These are phyloP conservation scores for Torymus texanus DNA, from an alignment of 2,888 invertebrate species.

Conservation along the genomic window DNA sequence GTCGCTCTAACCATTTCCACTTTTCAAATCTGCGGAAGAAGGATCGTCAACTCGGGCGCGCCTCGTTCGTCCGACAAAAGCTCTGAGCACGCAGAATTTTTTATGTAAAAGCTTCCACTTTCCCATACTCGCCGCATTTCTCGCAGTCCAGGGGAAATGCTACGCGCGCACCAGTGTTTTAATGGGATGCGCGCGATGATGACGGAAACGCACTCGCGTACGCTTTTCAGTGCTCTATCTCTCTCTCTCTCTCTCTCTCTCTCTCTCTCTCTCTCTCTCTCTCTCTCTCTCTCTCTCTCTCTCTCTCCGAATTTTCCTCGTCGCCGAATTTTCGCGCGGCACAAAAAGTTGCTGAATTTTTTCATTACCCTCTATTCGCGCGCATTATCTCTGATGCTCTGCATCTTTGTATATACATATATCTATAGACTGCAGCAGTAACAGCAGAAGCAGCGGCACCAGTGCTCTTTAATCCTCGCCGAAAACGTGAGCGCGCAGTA, in stretches of 20 bases:
- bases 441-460: no score
- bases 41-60: neutral
- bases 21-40: neutral
- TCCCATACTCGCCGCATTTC: neutral
- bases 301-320: neutral
- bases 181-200: conserved; percentile 35
- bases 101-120: conserved; percentile 19
- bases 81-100: conserved; percentile 21
- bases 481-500: neutral
- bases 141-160: neutral
- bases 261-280: neutral
- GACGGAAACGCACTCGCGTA: neutral
- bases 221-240: conserved; percentile 9
- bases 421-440: no score
- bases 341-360: conserved; percentile 30
- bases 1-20: neutral
- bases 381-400: conserved; percentile 12
- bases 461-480: conserved; percentile 26
- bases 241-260: no score
- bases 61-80: neutral
- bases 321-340: neutral
- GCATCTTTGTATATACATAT: no score
- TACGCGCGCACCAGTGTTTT: conserved; percentile 34
- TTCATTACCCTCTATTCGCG: neutral
- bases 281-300: no score